phyloP scores from a whole-genome alignment of 2,888 invertebrate genomes.

The Tanypteryx hageni region DNA sequence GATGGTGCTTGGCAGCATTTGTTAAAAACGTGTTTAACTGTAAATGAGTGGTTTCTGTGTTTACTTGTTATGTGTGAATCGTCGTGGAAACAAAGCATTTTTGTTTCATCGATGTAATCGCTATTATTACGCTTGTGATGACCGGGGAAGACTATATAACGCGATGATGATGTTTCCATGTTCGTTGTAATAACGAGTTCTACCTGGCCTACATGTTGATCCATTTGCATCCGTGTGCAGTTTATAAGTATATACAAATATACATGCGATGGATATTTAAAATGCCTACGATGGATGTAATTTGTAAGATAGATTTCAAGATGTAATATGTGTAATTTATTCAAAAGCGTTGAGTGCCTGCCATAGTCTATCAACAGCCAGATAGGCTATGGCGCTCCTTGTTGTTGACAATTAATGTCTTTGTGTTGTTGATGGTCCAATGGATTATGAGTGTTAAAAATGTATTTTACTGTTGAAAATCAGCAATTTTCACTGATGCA shows the following conservation, averaged over 20 bases:
- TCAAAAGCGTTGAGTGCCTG: conserved; percentile 62
- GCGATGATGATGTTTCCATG: not conserved
- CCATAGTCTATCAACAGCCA: conserved; percentile 64
- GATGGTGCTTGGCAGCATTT: not conserved
- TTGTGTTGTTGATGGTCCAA: conserved; percentile 61
- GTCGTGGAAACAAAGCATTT: not conserved
- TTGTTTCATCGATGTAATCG: not conserved
- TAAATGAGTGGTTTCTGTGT: not conserved
- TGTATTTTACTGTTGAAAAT: conserved; percentile 57
- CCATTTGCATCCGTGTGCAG: not conserved
- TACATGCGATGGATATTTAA: conserved; percentile 36
- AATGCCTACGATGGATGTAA: conserved; percentile 35
- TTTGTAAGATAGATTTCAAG: conserved; percentile 47
- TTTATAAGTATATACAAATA: conserved; percentile 20
- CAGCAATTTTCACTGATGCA: conserved; percentile 30
- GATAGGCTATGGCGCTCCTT: conserved; percentile 61
- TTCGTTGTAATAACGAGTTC: not conserved
- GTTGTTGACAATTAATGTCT: conserved; percentile 59
- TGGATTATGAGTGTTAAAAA: conserved; percentile 54
- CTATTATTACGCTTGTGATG: not conserved
- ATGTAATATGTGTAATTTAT: conserved; percentile 58
- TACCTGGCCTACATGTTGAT: not conserved
- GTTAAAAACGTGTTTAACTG: not conserved
- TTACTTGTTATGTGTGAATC: not conserved
- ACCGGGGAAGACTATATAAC: not conserved